Evolutionary conservation across 2,797 vertebrate species (phyloP), one percentile per base, ranked within the genome.

Genomic region (Chromobotia macracanthus): DNA sequence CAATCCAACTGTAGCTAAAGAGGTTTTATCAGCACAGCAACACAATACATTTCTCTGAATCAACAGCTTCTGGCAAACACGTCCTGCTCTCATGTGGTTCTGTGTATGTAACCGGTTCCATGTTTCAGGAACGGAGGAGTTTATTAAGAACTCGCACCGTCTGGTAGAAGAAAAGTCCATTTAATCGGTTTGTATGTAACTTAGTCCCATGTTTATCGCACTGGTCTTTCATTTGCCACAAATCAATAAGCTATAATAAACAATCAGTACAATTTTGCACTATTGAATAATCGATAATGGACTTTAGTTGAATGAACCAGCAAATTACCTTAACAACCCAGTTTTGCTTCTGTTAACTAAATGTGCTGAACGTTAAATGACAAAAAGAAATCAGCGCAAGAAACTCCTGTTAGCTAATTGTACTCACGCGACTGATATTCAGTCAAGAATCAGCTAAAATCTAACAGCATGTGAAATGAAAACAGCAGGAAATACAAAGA

Each of bases 141-240:
- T 41, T n/a, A 41, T 53, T 50, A 65, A 53, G 46, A 41, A 13
- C 9, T 38, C n/a, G n/a, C n/a, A n/a, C n/a, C 35, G 25, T 64
- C 1, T 51, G 44, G 58, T 74, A 2, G 46, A 74, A 64, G 5
- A 65, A 38, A 53, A 75, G 65, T 64, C n/a, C 0, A 75, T 74
- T 5, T 50, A 48, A 19, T 53, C 51, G 19, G 15, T 18, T 50
- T 50, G 5, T 16, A 16, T 16, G 5, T 16, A 50, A 50, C 13
- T 50, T 13, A 50, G n/a, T n/a, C n/a, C 48, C 3, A 15, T 41
- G 19, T 46, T 44, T 72, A 1, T 11, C 25, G 25, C 5, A 28
- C 9, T 46, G 18, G 12, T 15, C 1, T 61, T n/a, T 2, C 18
- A 31, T 12, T 38, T 21, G 19, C 44, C 41, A 74, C 18, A 74